Percentiles rank a stretch among this genome's conserved stretches.
phyloP scores from a whole-genome alignment of 2,113 vertebrate genomes.

The Oryctolagus cuniculus region DNA sequence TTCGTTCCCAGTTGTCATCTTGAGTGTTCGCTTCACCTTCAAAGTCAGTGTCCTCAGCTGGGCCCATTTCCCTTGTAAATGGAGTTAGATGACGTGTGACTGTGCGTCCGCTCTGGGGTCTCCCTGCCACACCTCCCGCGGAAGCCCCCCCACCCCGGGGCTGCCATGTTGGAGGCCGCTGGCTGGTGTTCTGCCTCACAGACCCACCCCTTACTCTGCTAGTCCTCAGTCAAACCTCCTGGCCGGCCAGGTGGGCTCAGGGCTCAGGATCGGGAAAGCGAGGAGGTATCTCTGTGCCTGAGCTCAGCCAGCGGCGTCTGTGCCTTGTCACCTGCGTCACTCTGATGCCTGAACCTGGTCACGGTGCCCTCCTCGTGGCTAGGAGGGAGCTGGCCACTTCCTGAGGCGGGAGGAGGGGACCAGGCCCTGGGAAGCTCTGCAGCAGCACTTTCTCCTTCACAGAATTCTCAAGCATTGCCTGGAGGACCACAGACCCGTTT shows the following conservation, averaged over 20 bases:
- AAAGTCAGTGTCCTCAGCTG: neutral
- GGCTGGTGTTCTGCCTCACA: neutral
- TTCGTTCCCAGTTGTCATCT: neutral
- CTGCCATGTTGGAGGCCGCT: neutral
- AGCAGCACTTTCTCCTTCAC: neutral
- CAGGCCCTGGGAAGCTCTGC: neutral
- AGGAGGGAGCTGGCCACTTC: neutral
- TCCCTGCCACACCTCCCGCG: neutral
- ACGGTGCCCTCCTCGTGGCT: neutral
- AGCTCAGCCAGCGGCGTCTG: neutral
- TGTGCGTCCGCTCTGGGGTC: neutral
- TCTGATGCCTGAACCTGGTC: neutral
- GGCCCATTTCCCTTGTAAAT: neutral
- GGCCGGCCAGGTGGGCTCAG: neutral
- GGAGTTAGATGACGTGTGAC: neutral
- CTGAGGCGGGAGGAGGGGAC: neutral
- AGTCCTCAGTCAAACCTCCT: neutral
- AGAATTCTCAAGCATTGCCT: neutral
- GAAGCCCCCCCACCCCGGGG: fast-evolving
- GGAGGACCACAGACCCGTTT: neutral
- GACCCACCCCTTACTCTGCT: neutral
- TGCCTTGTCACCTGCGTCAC: neutral
- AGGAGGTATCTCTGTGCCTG: neutral
- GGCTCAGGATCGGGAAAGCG: neutral
- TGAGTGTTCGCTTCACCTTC: neutral